Evolutionary conservation across 2,113 vertebrate species (phyloP), one percentile per base, ranked within the genome.

Genomic region (Microcebus ravelobensis): DNA sequence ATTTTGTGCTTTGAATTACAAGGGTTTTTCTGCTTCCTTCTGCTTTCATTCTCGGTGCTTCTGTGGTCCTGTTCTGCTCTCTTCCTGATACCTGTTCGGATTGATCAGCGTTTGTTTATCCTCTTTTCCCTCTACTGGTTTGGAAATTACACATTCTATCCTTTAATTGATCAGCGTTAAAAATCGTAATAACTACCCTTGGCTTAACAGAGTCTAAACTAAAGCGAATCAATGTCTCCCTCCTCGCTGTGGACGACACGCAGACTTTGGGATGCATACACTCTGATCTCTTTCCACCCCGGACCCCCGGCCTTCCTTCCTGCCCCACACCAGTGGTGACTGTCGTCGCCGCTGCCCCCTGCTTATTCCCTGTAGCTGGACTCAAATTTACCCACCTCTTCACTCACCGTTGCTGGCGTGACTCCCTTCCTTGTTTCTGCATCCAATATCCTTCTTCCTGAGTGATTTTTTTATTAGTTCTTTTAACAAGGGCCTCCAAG

Each of bases 271-370:
- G 2, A 17, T 2, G 27, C 25, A 57, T 25, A 25, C 20, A 27
- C 86, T 36, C 23, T 0, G 6, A 2, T 23, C 68, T 39, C 36
- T 13, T 45, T n/a, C 50, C 20, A 4, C 6, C 52, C 20, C 4
- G 0, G 21, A 2, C 29, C 29, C 2, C 3, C 2, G 17, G 48
- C 2, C 39, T 61, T 27, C 14, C 42, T 52, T 6, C 6, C 0
- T 0, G 25, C 8, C 2, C 55, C 0, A 0, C 5, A 0, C 2
- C 3, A 21, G 36, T 17, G 6, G 6, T 18, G 5, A 29, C 13
- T 2, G 1, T 1, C 7, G 2, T 0, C 39, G 17, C n/a, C 25
- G 17, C 42, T 17, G 13, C 0, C 10, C 55, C 2, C 3, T 1
- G 20, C 23, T 31, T 8, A 0, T n/a, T 29, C 59, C 21, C 81